Base-by-base conservation (phyloP, 1,140 invertebrate genomes). In the Neodiprion pinetum region DNA sequence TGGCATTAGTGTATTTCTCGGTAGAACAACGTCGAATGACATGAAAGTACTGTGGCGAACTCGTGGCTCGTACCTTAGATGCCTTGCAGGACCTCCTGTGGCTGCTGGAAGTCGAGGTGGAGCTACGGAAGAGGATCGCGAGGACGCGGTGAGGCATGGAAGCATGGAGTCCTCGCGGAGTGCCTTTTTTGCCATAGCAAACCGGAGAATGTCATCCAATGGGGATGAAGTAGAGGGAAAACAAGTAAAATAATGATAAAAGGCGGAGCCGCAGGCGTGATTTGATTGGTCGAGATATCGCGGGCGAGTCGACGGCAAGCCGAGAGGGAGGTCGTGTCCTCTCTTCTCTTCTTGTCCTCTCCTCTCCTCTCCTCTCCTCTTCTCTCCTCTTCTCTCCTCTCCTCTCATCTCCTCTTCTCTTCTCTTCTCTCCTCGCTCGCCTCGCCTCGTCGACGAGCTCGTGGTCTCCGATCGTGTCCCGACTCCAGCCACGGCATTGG, bases 211-310 rank as follows among this genome's bases (percentile, higher is more conserved):
- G 87, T 88, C 87, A 88, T 88, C 87, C 87, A 88, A 88, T 88
- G 85, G 84, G 86, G 85, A 84, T 85, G 82, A 88, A 87, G 87
- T 87, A 86, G 85, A 86, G 84, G 84, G 83, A 88, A 88, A 88
- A 88, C 87, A 88, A 88, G 87, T 88, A 88, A 88, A 88, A 88
- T 88, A 87, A 88, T 88, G 87, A 88, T 88, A 88, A 88, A 88
- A 88, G 87, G 87, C 87, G 87, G 87, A 88, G 87, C 86, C 82
- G 81, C 79, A 81, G 83, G 84, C 80, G 87, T 83, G 81, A 87
- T 87, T 88, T 83, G 87, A 88, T 88, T 88, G 87, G 87, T 87
- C 87, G 87, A 88, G 87, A 88, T 88, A 88, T 88, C 84, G 86
- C 84, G 82, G 85, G 84, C 87, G 82, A 77, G 79, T 53, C 65